These are phyloP conservation scores for Psylliodes chrysocephalus DNA, from an alignment of 2,888 invertebrate genomes.

Conservation along the genomic window DNA sequence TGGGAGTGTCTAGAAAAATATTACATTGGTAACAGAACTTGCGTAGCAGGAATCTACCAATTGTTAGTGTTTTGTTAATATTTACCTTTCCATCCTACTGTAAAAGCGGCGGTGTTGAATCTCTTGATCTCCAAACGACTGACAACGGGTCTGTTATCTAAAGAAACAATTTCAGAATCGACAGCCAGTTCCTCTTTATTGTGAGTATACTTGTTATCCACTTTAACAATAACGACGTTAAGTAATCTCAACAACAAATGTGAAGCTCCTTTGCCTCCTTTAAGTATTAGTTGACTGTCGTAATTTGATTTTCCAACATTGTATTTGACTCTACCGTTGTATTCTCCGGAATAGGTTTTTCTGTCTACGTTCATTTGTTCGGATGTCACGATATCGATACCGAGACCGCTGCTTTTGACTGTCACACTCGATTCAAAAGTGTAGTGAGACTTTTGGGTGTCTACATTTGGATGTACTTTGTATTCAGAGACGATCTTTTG, in stretches of 20 bases:
- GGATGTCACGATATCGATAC: constrained; percentile 51
- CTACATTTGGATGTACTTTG: constrained; percentile 49
- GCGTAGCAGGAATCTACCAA: too few relatives aligned
- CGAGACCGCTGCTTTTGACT: constrained; percentile 64
- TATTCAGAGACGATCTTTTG: constrained; percentile 67
- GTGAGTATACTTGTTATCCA: constrained; percentile 65
- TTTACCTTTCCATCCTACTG: constrained; percentile 68
- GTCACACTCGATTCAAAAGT: constrained; percentile 48
- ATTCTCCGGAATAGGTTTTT: constrained; percentile 38
- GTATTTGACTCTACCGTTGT: constrained; percentile 41
- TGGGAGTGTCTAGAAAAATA: constrained; percentile 58
- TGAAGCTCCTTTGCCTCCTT: constrained; percentile 49
- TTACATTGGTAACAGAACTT: too few relatives aligned
- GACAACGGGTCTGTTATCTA: constrained; percentile 67
- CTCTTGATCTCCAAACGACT: constrained; percentile 68
- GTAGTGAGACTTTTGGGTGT: neutral
- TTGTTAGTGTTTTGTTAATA: too few relatives aligned
- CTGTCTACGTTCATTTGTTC: constrained; percentile 45
- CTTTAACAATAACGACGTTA: constrained; percentile 67
- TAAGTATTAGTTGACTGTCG: constrained; percentile 46
- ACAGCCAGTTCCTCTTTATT: constrained; percentile 67
- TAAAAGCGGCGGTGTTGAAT: constrained; percentile 69
- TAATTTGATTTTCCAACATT: constrained; percentile 51
- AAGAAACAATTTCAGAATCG: constrained; percentile 65
- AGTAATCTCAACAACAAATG: constrained; percentile 59